Evolutionary conservation across 2,113 vertebrate species (phyloP).

Genomic region (Nymphicus hollandicus): DNA sequence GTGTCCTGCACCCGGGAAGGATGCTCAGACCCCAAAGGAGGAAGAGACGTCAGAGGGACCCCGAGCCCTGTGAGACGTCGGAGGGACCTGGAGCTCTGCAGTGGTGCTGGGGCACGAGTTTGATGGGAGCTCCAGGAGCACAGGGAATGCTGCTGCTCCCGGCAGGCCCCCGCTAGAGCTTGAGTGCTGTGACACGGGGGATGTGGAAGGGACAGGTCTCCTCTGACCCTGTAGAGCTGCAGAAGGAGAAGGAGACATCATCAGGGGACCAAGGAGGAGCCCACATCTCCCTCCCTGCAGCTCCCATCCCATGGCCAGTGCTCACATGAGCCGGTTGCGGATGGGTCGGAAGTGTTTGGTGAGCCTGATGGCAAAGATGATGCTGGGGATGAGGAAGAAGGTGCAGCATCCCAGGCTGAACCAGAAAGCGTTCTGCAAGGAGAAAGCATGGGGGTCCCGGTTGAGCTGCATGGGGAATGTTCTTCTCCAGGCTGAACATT

Average conservation of each 20-base stretch:
- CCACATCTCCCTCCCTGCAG: background rate
- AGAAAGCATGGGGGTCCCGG: fast-evolving
- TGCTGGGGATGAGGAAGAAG: conserved; percentile 87
- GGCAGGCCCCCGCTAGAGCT: conserved; percentile 13
- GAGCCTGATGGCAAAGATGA: conserved; percentile 88
- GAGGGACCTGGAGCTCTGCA: background rate
- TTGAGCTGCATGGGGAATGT: fast-evolving
- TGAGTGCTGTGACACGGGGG: conserved; percentile 74
- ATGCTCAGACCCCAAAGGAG: background rate
- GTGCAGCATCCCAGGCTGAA: conserved; percentile 90
- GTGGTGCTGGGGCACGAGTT: fast-evolving
- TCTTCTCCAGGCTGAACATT: background rate
- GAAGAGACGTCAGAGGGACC: fast-evolving
- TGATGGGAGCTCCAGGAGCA: background rate
- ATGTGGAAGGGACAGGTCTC: conserved; percentile 80
- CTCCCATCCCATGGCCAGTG: fast-evolving
- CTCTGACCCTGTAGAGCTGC: conserved; percentile 75
- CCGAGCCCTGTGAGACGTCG: fast-evolving
- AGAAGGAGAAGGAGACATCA: background rate
- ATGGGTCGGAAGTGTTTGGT: conserved; percentile 84
- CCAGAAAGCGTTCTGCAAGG: conserved; percentile 91
- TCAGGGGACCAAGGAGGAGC: background rate
- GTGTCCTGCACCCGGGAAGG: fast-evolving
- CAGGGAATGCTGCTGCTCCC: background rate
- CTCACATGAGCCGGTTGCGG: conserved; percentile 77